A percentile compares a stretch with the other conserved stretches of the same genome.
Evolutionary conservation across 2,888 invertebrate species (phyloP).

Genomic region (Melinaea menophilus): DNA sequence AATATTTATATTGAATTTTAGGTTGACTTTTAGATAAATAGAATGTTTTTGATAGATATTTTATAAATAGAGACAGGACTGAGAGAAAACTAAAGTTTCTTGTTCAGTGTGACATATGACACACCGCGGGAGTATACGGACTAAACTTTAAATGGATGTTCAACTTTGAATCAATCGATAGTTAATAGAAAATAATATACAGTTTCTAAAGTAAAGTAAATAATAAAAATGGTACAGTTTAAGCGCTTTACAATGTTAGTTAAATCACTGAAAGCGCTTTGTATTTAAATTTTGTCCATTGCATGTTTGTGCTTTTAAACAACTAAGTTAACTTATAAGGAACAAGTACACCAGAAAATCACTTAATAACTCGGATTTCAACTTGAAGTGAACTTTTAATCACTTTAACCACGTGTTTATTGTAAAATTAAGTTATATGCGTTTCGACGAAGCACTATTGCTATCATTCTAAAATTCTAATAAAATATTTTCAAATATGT

Average conservation of each 20-base stretch:
- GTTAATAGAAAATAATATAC: conserved; percentile 15
- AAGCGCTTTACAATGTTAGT: too few species aligned
- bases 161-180: conserved; percentile 22
- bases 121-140: conserved; percentile 25
- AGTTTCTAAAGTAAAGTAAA: background rate
- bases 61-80: conserved; percentile 2
- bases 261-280: too few species aligned
- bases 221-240: background rate
- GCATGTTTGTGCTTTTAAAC: too few species aligned
- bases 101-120: conserved; percentile 26
- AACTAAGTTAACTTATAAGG: background rate
- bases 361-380: conserved; percentile 6
- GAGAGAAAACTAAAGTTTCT: background rate
- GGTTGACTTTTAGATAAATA: background rate
- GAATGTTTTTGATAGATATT: background rate
- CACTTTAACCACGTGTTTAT: conserved; percentile 9
- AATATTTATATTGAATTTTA: background rate
- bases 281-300: too few species aligned
- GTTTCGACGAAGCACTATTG: too few species aligned
- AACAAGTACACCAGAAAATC: conserved; percentile 7
- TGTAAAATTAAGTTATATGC: background rate
- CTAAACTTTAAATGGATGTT: conserved; percentile 35
- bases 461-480: too few species aligned
- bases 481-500: too few species aligned
- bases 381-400: conserved; percentile 9